Conservation (phyloP, 2,797 vertebrate genomes). For the Anguilla megastoma region DNA sequence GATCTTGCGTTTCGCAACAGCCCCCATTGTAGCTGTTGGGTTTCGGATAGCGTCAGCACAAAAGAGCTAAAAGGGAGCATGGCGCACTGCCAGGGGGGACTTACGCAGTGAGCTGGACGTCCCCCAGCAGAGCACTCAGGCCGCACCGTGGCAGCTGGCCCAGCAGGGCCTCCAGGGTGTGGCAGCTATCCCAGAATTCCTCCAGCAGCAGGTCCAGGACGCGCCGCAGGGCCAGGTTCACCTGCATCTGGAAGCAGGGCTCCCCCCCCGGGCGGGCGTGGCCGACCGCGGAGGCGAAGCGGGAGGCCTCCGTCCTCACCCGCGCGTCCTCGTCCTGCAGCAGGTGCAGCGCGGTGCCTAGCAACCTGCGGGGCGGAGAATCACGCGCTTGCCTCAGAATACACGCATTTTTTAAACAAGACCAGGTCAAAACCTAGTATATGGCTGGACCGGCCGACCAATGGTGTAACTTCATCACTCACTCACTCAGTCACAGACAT, state of each 20-base stretch:
- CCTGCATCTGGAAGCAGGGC: slow-evolving; percentile 66
- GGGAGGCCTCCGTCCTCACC: slow-evolving; percentile 72
- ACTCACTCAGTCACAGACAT: too few relatives aligned
- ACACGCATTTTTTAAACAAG: not conserved
- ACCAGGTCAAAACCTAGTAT: too few relatives aligned
- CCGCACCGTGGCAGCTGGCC: slow-evolving; percentile 72
- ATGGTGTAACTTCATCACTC: too few relatives aligned
- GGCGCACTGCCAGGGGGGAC: slow-evolving; percentile 32
- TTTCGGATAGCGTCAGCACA: not conserved
- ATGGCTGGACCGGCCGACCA: too few relatives aligned
- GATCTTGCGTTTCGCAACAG: not conserved
- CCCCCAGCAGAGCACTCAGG: slow-evolving; percentile 63
- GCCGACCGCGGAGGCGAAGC: slow-evolving; percentile 70
- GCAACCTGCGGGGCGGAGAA: slow-evolving; percentile 65
- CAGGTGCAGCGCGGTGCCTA: slow-evolving; percentile 72
- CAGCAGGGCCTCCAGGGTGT: slow-evolving; percentile 71
- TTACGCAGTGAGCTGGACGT: slow-evolving; percentile 67
- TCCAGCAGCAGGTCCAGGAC: slow-evolving; percentile 75
- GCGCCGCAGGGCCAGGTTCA: slow-evolving; percentile 69
- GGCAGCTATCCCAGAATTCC: slow-evolving; percentile 64
- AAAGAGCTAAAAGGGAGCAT: not conserved
- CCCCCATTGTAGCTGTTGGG: not conserved
- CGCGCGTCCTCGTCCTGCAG: slow-evolving; percentile 83
- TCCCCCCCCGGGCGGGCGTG: slow-evolving; percentile 25
- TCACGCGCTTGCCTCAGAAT: not conserved